These are phyloP conservation scores for Thunnus thynnus DNA, from an alignment of 2,113 vertebrate genomes.

Conservation along the genomic window DNA sequence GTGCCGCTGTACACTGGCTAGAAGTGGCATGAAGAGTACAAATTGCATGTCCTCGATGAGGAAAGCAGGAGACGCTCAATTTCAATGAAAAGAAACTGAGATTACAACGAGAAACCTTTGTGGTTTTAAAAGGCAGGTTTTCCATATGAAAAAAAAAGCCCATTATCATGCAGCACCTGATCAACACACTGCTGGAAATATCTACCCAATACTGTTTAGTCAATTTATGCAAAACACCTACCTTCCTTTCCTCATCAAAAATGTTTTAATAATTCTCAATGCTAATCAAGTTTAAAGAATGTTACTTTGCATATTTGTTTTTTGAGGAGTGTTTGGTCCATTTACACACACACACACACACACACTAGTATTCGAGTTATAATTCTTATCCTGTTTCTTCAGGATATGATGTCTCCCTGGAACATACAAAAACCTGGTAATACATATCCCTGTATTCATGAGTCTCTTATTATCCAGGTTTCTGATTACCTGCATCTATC, in stretches of 20 bases:
- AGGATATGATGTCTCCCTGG: background rate
- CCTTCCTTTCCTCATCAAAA: background rate
- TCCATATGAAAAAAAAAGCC: background rate
- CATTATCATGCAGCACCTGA: no score
- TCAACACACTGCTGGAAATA: no score
- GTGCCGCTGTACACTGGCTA: background rate
- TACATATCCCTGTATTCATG: background rate
- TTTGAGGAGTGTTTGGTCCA: no score
- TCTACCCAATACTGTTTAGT: no score
- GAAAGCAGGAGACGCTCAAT: background rate
- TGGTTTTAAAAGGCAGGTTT: background rate
- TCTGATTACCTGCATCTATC: conserved; percentile 4
- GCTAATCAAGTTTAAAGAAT: no score
- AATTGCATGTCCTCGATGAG: background rate
- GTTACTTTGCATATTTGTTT: no score
- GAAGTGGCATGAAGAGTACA: conserved; percentile 20
- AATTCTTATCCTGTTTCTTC: no score
- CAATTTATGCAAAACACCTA: background rate
- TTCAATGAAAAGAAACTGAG: background rate
- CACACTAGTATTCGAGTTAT: no score
- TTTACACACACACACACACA: no score
- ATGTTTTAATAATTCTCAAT: no score
- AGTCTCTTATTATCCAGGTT: background rate
- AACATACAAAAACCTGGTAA: background rate
- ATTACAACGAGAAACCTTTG: background rate